A percentile compares a stretch with the other conserved stretches of the same genome.
Evolutionary conservation across 2,888 invertebrate genomes (phyloP).

Genomic region (Cotesia congregata): DNA sequence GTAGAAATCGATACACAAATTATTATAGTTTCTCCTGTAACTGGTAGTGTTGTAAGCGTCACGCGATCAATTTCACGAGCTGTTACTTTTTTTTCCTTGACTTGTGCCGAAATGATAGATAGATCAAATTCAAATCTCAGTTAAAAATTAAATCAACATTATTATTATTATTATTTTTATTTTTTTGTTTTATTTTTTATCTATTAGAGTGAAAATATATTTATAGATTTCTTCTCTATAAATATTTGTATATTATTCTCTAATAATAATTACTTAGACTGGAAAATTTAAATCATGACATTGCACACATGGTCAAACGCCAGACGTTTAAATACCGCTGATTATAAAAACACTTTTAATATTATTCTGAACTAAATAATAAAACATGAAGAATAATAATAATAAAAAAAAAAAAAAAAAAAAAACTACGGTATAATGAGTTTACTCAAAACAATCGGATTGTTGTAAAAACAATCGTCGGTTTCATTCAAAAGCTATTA

Average conservation of each 20-base stretch:
- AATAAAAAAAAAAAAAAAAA: neutral
- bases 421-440: neutral
- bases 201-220: constrained; percentile 13
- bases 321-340: neutral
- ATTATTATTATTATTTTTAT: too few relatives aligned
- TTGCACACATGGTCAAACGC: neutral
- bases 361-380: too few relatives aligned
- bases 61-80: constrained; percentile 2
- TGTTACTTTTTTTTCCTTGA: too few relatives aligned
- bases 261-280: constrained; percentile 3
- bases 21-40: constrained; percentile 5
- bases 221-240: constrained; percentile 10
- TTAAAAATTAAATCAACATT: too few relatives aligned
- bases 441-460: neutral
- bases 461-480: neutral
- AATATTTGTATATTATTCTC: neutral
- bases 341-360: neutral
- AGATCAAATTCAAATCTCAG: too few relatives aligned
- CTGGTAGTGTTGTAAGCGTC: neutral
- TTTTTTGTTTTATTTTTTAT: too few relatives aligned
- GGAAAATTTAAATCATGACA: constrained; percentile 6
- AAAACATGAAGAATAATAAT: too few relatives aligned
- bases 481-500: neutral
- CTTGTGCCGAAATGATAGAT: too few relatives aligned
- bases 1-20: constrained; percentile 29